phyloP scores from a whole-genome alignment of 2,113 vertebrate genomes.

The Tragelaphus strepsiceros region DNA sequence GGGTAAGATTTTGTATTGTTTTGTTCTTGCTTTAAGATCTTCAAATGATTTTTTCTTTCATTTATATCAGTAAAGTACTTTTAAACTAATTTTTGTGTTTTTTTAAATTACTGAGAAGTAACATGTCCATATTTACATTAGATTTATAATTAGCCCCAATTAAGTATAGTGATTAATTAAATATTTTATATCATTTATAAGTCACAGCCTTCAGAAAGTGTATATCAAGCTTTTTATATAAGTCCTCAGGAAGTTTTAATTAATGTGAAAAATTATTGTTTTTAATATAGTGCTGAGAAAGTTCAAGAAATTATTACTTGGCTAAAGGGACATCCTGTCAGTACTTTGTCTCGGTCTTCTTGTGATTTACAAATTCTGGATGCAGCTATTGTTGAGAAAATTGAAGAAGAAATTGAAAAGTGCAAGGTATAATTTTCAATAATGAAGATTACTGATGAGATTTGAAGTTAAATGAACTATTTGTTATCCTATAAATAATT shows the following conservation, averaged over 20 bases:
- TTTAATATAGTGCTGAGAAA: slow-evolving; percentile 84
- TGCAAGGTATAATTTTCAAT: slow-evolving; percentile 82
- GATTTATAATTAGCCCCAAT: neutral
- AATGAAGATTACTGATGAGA: neutral
- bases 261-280: slow-evolving; percentile 26
- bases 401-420: slow-evolving; percentile 90
- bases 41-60: slow-evolving; percentile 2
- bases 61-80: neutral
- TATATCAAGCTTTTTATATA: slow-evolving; percentile 14
- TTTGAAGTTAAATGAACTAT: slow-evolving; percentile 40
- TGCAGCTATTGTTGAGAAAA: slow-evolving; percentile 87
- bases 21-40: slow-evolving; percentile 24
- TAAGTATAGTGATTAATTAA: neutral
- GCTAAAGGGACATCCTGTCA: slow-evolving; percentile 89
- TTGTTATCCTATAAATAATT: neutral
- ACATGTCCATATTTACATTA: neutral
- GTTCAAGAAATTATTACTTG: slow-evolving; percentile 90
- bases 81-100: neutral
- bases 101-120: neutral
- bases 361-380: slow-evolving; percentile 93
- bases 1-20: neutral
- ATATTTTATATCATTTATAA: neutral
- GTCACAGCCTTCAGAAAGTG: neutral
- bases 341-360: slow-evolving; percentile 86
- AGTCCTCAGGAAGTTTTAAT: slow-evolving; percentile 48